Conservation (phyloP, 2,797 vertebrate species). For the Antennarius maculatus region DNA sequence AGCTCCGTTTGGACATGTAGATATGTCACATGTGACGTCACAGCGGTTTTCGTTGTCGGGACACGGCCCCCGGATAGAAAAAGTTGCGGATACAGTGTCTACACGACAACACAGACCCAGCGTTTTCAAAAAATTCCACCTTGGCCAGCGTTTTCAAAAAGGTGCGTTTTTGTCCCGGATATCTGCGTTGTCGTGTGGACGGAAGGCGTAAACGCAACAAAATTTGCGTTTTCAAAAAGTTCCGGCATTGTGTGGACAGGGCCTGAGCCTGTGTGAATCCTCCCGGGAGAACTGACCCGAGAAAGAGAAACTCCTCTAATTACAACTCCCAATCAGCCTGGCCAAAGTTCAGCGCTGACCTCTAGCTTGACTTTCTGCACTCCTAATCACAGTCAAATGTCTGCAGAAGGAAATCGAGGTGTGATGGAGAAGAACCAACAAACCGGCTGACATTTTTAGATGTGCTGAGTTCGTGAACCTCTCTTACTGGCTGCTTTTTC, state of each 20-base stretch:
- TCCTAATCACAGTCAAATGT: slow-evolving; percentile 70
- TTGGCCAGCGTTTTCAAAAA: too few relatives aligned
- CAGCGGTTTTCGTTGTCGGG: too few relatives aligned
- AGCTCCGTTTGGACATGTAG: too few relatives aligned
- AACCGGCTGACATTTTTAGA: slow-evolving; percentile 68
- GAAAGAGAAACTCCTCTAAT: slow-evolving; percentile 76
- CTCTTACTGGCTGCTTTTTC: slow-evolving; percentile 35
- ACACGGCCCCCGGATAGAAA: too few relatives aligned
- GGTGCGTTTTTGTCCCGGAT: too few relatives aligned
- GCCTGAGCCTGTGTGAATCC: slow-evolving; percentile 58
- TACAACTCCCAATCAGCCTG: slow-evolving; percentile 76
- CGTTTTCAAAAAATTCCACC: too few relatives aligned
- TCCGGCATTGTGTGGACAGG: too few relatives aligned
- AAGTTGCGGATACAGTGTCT: slow-evolving; percentile 37
- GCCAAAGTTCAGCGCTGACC: slow-evolving; percentile 65
- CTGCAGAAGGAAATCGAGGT: slow-evolving; percentile 66
- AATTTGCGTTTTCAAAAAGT: too few relatives aligned
- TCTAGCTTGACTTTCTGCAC: slow-evolving; percentile 44
- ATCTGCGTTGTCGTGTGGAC: too few relatives aligned
- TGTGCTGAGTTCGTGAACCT: slow-evolving; percentile 60
- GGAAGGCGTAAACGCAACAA: too few relatives aligned
- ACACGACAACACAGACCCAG: too few relatives aligned
- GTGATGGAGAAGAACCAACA: slow-evolving; percentile 68
- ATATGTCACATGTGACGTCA: too few relatives aligned
- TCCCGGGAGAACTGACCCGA: slow-evolving; percentile 54